Evolutionary conservation across 1,140 invertebrate species (phyloP).

Genomic region (Aricia agestis): DNA sequence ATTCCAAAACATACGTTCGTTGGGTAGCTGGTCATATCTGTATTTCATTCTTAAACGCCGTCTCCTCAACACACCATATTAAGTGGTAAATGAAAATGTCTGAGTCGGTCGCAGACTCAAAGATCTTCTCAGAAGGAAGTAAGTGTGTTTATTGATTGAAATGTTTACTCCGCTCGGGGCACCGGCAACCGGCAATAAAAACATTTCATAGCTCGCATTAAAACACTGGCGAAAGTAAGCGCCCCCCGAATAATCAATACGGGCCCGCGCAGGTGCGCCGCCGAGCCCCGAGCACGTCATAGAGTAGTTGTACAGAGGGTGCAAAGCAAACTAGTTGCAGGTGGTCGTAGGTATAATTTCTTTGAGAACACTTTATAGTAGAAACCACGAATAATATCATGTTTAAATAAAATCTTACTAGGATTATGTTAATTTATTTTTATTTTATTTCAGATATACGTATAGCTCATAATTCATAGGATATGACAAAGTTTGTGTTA

Average conservation of each 20-base stretch:
- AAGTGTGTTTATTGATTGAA: conserved; percentile 25
- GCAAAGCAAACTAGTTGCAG: neutral
- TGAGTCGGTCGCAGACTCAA: neutral
- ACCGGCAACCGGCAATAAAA: conserved; percentile 61
- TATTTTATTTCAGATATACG: no score
- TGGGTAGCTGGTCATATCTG: no score
- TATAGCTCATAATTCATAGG: no score
- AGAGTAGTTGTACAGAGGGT: conserved; percentile 24
- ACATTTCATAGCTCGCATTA: conserved; percentile 67
- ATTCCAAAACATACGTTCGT: no score
- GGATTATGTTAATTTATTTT: no score
- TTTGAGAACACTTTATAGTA: no score
- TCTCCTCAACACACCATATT: no score
- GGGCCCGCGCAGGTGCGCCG: conserved; percentile 57
- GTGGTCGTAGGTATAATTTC: neutral
- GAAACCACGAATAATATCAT: no score
- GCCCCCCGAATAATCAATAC: conserved; percentile 69
- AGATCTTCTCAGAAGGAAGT: neutral
- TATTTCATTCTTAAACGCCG: no score
- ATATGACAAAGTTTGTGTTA: no score
- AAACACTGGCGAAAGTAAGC: conserved; percentile 73
- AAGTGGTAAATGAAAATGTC: neutral
- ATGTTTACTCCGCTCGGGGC: conserved; percentile 37
- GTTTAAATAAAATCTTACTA: no score
- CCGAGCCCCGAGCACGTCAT: conserved; percentile 36